Percentiles rank a stretch among this genome's conserved stretches.
Evolutionary conservation across 1,140 invertebrate genomes (phyloP).

Genomic region (Drosophila burlai): DNA sequence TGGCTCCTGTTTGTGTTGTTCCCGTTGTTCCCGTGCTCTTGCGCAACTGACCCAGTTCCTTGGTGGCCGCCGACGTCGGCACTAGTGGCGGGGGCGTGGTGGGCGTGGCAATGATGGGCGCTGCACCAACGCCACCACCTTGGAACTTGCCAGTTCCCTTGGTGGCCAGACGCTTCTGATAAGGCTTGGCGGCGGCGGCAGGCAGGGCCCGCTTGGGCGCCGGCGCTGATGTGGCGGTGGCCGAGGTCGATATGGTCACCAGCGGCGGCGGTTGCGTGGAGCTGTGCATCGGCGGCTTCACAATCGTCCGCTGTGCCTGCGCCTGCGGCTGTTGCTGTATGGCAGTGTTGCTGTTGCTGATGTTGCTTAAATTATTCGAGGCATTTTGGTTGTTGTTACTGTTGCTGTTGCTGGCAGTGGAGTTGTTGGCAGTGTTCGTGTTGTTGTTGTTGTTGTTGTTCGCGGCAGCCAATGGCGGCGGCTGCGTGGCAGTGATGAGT

Average conservation of each 20-base stretch:
- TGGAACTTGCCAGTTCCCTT: slow-evolving; percentile 33
- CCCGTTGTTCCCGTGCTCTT: slow-evolving; percentile 47
- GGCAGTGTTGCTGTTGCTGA: slow-evolving; percentile 55
- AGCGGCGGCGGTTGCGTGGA: slow-evolving; percentile 70
- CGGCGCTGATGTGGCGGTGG: slow-evolving; percentile 33
- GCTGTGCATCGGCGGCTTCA: slow-evolving; percentile 60
- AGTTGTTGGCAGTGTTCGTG: slow-evolving; percentile 39
- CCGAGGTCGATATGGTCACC: slow-evolving; percentile 70
- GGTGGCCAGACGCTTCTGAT: slow-evolving; percentile 60
- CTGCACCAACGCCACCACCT: slow-evolving; percentile 14
- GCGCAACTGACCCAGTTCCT: slow-evolving; percentile 61
- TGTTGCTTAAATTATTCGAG: slow-evolving; percentile 58
- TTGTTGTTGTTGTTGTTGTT: slow-evolving; percentile 36
- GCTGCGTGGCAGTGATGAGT: slow-evolving; percentile 66
- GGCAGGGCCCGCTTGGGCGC: slow-evolving; percentile 55
- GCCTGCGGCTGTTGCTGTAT: slow-evolving; percentile 47
- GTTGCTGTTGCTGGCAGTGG: slow-evolving; percentile 54
- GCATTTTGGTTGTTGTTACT: slow-evolving; percentile 42
- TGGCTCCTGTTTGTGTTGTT: not conserved
- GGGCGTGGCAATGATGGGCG: slow-evolving; percentile 72
- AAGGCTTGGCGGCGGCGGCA: slow-evolving; percentile 59
- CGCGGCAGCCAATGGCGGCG: slow-evolving; percentile 48
- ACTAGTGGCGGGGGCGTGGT: slow-evolving; percentile 79
- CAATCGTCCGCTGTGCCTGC: slow-evolving; percentile 30
- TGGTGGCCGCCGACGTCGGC: slow-evolving; percentile 62